Evolutionary conservation across 2,113 vertebrate genomes (phyloP), one percentile per base, ranked within the genome.

Genomic region (Psittacula cyanocephala): DNA sequence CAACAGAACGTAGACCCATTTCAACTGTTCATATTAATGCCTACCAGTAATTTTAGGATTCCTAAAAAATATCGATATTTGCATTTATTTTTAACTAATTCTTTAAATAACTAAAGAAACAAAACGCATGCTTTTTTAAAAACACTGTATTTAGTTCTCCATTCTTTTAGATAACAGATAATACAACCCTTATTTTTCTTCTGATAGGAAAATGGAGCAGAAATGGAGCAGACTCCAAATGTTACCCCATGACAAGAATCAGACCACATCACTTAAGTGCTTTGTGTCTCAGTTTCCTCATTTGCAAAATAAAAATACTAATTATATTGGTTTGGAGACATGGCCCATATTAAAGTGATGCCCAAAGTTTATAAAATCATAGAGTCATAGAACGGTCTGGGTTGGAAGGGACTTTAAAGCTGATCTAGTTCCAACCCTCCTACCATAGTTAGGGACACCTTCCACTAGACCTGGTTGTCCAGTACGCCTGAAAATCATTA

Each of bases 301-400:
- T 43, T 31, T 76, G 7, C 31, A 79, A 72, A n/a, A 10, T 2
- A 69, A n/a, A 67, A 74, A 62, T 35, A 24, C 5, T 67, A 24
- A 44, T 20, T 7, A 4, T 41, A 17, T 6, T 16, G 5, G 6
- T 33, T 78, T 89, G 43, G 55, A 59, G 12, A 44, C 9, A 31
- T 0, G 0, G 1, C 8, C 15, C 6, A 10, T 53, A 25, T 28
- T 1, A 65, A 53, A 78, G 5, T 9, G 11, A 50, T 44, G 17
- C 7, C 25, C 35, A 65, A 27, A 62, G 81, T 39, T 75, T 20
- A n/a, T 23, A n/a, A 20, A 59, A 59, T 23, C 55, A n/a, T n/a
- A 9, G 31, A 57, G 55, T 15, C 33, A 15, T 59, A 59, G 33
- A 59, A 59, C 10, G 6, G 20, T 59, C 15, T 59, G 33, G 20